Evolutionary conservation across 1,140 invertebrate genomes (phyloP).

Genomic region (Hesperophylax magnus): DNA sequence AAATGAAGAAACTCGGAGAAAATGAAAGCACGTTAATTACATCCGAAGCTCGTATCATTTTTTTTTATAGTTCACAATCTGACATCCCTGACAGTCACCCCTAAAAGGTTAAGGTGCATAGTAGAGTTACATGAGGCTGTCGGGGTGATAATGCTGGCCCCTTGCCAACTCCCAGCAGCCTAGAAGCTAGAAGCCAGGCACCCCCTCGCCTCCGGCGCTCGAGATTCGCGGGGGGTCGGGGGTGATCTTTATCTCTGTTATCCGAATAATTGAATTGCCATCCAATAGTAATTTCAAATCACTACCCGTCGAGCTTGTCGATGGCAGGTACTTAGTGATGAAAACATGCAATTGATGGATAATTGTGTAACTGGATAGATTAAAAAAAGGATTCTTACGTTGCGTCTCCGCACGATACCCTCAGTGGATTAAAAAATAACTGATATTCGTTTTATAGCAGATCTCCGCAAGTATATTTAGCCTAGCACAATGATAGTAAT

Average conservation of each 20-base stretch:
- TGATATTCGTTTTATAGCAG: too few relatives aligned
- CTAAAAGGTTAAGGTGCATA: slow-evolving; percentile 9
- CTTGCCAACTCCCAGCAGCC: neutral
- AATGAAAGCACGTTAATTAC: too few relatives aligned
- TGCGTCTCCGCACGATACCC: too few relatives aligned
- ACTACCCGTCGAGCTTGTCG: neutral
- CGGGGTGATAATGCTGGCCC: neutral
- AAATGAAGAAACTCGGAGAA: too few relatives aligned
- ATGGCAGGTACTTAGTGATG: slow-evolving; percentile 6
- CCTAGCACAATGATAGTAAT: too few relatives aligned
- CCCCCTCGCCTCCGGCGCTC: too few relatives aligned
- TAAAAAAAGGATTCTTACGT: too few relatives aligned
- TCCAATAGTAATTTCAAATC: slow-evolving; percentile 12
- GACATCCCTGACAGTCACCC: neutral
- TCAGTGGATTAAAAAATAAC: too few relatives aligned
- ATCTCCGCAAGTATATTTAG: too few relatives aligned
- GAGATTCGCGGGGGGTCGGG: neutral
- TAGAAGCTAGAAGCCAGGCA: too few relatives aligned
- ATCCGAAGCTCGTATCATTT: too few relatives aligned
- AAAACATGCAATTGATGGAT: neutral
- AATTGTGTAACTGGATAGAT: neutral
- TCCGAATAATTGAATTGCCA: slow-evolving; percentile 27
- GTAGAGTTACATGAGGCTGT: slow-evolving; percentile 1
- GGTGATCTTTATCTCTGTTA: slow-evolving; percentile 17
- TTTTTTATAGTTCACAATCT: too few relatives aligned